Conservation (phyloP, 2,888 invertebrate genomes). For the Cancer borealis region DNA sequence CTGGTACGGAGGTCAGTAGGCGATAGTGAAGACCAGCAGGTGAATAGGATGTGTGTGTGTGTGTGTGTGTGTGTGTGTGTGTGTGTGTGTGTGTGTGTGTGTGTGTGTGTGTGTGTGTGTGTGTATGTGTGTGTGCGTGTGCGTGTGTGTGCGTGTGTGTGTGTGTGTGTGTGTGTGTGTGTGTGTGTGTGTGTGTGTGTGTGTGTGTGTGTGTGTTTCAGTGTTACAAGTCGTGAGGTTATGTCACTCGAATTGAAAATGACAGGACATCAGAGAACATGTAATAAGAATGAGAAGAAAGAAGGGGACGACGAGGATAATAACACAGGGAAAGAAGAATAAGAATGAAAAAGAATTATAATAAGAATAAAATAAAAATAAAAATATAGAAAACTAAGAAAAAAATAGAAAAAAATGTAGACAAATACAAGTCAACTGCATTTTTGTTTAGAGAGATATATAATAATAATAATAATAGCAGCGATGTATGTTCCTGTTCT, state of each 20-base stretch:
- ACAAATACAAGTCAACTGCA: too few relatives aligned
- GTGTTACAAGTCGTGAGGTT: not conserved
- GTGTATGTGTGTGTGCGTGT: constrained; percentile 20
- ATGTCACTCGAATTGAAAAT: not conserved
- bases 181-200: not conserved
- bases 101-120: constrained; percentile 20
- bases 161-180: not conserved
- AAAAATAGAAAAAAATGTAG: too few relatives aligned
- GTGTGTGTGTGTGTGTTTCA: not conserved
- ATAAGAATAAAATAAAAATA: not conserved
- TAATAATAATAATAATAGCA: not conserved
- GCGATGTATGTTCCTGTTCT: not conserved
- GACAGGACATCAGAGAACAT: not conserved
- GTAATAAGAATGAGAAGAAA: not conserved
- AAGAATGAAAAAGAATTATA: not conserved
- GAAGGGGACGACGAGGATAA: not conserved
- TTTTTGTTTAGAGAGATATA: too few relatives aligned
- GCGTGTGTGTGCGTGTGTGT: not conserved
- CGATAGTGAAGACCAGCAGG: not conserved
- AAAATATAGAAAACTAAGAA: not conserved
- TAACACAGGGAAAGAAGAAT: too few relatives aligned
- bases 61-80: constrained; percentile 11
- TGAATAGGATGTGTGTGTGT: not conserved
- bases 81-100: constrained; percentile 6
- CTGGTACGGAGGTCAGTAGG: not conserved